Conservation (phyloP, 2,113 vertebrate species). For the Cephalopterus ornatus region DNA sequence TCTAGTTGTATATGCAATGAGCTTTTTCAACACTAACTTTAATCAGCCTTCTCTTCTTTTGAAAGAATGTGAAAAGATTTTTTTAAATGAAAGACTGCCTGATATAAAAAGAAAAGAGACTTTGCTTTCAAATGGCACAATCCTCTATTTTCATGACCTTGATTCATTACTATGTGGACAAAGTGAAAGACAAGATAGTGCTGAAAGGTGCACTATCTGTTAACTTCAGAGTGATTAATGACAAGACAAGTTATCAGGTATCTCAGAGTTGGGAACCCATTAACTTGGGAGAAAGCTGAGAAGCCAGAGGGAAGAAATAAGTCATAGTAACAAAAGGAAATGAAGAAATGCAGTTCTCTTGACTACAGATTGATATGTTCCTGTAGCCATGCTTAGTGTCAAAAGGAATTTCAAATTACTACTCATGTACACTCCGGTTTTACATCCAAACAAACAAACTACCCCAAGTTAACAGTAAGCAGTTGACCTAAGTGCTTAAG, state of each 20-base stretch:
- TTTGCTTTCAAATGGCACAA: conserved; percentile 18
- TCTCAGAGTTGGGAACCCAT: conserved; percentile 67
- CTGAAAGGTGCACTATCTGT: conserved; percentile 72
- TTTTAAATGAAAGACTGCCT: neutral
- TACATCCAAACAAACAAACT: neutral
- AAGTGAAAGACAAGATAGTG: conserved; percentile 62
- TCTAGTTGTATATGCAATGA: neutral
- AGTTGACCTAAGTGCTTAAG: neutral
- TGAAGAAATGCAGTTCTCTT: neutral
- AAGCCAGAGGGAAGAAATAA: conserved; percentile 74
- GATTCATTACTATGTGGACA: conserved; percentile 63
- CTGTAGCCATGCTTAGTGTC: neutral
- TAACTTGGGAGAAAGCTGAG: conserved; percentile 66
- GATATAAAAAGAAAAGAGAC: neutral
- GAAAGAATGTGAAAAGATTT: neutral
- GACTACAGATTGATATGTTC: conserved; percentile 40
- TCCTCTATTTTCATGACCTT: conserved; percentile 58
- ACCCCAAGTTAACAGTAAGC: neutral
- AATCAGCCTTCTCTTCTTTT: neutral
- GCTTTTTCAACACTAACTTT: neutral
- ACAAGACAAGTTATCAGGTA: conserved; percentile 73
- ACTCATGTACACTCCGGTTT: neutral
- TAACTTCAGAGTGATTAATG: conserved; percentile 91
- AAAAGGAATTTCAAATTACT: conserved; percentile 29
- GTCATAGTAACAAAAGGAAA: conserved; percentile 56